These are phyloP conservation scores for Xylophagus ater DNA, from an alignment of 2,888 invertebrate species.

Conservation along the genomic window DNA sequence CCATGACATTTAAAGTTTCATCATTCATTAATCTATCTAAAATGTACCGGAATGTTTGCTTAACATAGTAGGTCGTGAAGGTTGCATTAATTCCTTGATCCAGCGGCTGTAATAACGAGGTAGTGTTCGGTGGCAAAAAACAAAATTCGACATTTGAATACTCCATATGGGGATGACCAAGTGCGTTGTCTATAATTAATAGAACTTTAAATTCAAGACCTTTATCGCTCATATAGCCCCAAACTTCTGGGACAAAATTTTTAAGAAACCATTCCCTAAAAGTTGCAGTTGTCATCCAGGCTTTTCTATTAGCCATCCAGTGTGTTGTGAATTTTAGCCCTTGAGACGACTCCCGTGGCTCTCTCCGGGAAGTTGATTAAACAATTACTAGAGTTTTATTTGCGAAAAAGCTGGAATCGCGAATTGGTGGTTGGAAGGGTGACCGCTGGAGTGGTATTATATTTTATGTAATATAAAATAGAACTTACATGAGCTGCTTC, in stretches of 20 bases:
- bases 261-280: conserved; percentile 20
- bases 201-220: conserved; percentile 17
- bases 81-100: conserved; percentile 24
- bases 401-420: too few species aligned
- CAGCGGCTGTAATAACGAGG: conserved; percentile 23
- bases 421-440: too few species aligned
- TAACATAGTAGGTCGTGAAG: conserved; percentile 13
- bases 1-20: conserved; percentile 16
- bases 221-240: conserved; percentile 13
- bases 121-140: conserved; percentile 23
- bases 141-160: conserved; percentile 18
- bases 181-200: too few species aligned
- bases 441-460: too few species aligned
- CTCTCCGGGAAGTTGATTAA: too few species aligned
- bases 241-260: conserved; percentile 16
- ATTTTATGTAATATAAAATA: too few species aligned
- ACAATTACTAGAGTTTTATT: too few species aligned
- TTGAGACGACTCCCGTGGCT: too few species aligned
- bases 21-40: conserved; percentile 14
- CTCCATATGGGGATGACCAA: conserved; percentile 15
- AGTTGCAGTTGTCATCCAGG: conserved; percentile 19
- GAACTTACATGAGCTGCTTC: too few species aligned
- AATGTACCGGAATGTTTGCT: conserved; percentile 15
- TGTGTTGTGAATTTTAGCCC: conserved; percentile 20
- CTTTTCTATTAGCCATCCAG: conserved; percentile 23